Percentiles rank a stretch among this genome's conserved stretches.
phyloP scores from a whole-genome alignment of 2,797 vertebrate species.

The Pangasius macronema region DNA sequence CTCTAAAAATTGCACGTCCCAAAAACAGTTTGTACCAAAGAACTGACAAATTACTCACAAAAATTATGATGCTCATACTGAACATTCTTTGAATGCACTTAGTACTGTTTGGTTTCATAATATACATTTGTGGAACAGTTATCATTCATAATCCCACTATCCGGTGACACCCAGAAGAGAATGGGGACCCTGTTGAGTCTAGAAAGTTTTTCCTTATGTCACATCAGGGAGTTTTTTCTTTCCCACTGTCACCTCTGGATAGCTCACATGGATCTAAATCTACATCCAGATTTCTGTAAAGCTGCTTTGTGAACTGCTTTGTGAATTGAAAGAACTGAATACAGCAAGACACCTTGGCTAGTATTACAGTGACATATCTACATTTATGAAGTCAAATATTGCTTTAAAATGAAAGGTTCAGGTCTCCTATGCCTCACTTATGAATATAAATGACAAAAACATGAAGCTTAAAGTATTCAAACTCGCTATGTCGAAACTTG shows the following conservation, averaged over 20 bases:
- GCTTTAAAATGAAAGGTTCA: too few relatives aligned
- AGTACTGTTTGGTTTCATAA: neutral
- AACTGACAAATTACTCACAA: neutral
- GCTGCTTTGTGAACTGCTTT: neutral
- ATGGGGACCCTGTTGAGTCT: neutral
- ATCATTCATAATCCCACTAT: neutral
- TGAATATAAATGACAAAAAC: too few relatives aligned
- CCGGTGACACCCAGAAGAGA: neutral
- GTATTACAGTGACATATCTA: neutral
- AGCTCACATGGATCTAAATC: neutral
- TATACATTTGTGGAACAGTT: neutral
- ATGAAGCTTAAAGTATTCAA: too few relatives aligned
- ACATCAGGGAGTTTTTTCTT: neutral
- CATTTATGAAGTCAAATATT: neutral
- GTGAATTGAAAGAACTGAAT: neutral
- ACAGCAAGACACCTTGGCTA: neutral
- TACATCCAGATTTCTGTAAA: neutral
- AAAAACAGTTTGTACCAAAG: neutral
- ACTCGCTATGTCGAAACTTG: too few relatives aligned
- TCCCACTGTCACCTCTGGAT: neutral
- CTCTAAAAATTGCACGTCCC: neutral
- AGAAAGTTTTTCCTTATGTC: neutral
- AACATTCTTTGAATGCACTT: neutral
- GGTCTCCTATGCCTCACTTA: too few relatives aligned
- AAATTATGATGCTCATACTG: neutral